phyloP scores from a whole-genome alignment of 2,797 vertebrate species.

The Toxotes lorentzi region DNA sequence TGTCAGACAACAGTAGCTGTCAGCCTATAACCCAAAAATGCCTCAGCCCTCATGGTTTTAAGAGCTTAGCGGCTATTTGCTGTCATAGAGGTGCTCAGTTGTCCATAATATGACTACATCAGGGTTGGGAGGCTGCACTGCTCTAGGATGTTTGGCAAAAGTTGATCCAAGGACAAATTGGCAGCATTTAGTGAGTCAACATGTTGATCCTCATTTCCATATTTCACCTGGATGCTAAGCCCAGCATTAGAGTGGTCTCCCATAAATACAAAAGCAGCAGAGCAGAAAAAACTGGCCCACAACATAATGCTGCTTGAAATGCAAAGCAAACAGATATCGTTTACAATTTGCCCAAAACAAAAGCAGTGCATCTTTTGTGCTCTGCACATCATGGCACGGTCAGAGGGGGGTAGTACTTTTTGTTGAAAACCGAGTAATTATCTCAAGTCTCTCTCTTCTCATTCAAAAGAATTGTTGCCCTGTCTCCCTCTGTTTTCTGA shows the following conservation, averaged over 20 bases:
- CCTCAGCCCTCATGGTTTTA: slow-evolving; percentile 55
- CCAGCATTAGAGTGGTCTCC: slow-evolving; percentile 34
- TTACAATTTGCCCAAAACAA: slow-evolving; percentile 58
- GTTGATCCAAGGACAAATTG: slow-evolving; percentile 58
- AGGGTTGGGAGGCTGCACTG: slow-evolving; percentile 30
- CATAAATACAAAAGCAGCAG: slow-evolving; percentile 55
- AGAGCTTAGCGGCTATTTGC: slow-evolving; percentile 57
- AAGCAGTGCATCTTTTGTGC: slow-evolving; percentile 50
- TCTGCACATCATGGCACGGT: slow-evolving; percentile 13
- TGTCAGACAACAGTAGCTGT: slow-evolving; percentile 49
- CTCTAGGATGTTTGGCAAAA: slow-evolving; percentile 51
- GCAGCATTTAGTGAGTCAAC: slow-evolving; percentile 65
- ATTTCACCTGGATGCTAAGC: slow-evolving; percentile 65
- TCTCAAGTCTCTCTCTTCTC: slow-evolving; percentile 56
- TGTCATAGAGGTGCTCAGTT: slow-evolving; percentile 63
- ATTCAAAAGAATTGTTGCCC: slow-evolving; percentile 45
- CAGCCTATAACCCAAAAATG: slow-evolving; percentile 47
- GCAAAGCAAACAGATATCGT: slow-evolving; percentile 63
- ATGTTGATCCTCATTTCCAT: slow-evolving; percentile 74
- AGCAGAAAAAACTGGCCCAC: slow-evolving; percentile 26
- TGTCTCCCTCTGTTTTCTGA: slow-evolving; percentile 65
- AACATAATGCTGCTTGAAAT: slow-evolving; percentile 56
- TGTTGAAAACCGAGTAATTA: slow-evolving; percentile 56
- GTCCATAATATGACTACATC: slow-evolving; percentile 44
- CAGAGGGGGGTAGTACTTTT: not conserved